Conservation (phyloP, 92 coral and sea anemone genomes). For the Porites evermanni region DNA sequence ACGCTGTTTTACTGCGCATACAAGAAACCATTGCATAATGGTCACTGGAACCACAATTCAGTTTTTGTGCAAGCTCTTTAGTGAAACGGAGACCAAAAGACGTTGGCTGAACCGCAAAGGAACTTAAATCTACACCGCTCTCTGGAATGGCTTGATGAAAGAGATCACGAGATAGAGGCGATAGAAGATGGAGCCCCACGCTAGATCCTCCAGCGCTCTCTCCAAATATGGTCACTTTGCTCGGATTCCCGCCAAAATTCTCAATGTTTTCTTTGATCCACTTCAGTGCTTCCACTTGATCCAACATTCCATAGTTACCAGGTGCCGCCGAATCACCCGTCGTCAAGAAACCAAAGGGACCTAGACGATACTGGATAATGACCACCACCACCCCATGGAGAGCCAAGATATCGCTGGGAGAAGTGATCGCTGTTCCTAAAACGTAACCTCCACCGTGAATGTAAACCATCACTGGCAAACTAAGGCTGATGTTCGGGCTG, state of each 20-base stretch:
- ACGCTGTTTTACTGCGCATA: constrained; percentile 29
- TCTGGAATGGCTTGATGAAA: constrained; percentile 68
- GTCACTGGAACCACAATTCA: constrained; percentile 35
- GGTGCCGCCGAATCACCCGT: constrained; percentile 64
- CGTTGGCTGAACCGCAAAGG: constrained; percentile 45
- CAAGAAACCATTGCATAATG: constrained; percentile 32
- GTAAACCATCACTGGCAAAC: constrained; percentile 64
- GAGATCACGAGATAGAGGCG: constrained; percentile 77
- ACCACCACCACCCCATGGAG: constrained; percentile 65
- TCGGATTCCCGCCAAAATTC: constrained; percentile 79
- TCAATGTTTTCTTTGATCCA: constrained; percentile 73
- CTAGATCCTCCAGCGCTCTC: constrained; percentile 87
- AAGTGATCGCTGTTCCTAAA: neutral
- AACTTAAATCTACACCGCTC: constrained; percentile 63
- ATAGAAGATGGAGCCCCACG: constrained; percentile 73
- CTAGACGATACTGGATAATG: constrained; percentile 64
- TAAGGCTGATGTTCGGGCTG: constrained; percentile 28
- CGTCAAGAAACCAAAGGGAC: constrained; percentile 62
- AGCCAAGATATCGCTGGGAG: constrained; percentile 40
- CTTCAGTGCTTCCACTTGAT: constrained; percentile 79
- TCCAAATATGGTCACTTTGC: constrained; percentile 83
- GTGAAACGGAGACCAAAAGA: constrained; percentile 27
- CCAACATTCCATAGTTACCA: constrained; percentile 83
- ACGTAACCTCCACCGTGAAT: constrained; percentile 62
- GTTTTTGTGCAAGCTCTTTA: constrained; percentile 42